These are phyloP conservation scores for Agapornis canus DNA, from an alignment of 2,797 vertebrate species.

Conservation along the genomic window DNA sequence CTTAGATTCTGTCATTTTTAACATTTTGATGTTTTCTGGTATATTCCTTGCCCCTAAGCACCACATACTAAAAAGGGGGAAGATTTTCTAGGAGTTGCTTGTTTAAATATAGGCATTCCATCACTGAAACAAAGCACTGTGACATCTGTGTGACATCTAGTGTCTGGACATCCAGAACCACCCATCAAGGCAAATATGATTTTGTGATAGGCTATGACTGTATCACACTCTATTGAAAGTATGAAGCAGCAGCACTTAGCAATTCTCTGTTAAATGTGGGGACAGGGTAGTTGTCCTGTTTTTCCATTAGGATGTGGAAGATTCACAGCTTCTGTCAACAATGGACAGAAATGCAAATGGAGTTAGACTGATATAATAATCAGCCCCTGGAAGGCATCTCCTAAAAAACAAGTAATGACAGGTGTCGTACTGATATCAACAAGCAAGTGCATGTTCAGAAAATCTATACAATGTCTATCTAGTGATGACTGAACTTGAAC, in stretches of 20 bases:
- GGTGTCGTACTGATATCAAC: conserved; percentile 54
- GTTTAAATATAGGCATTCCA: background rate
- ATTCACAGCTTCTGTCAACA: conserved; percentile 38
- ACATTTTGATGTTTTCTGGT: background rate
- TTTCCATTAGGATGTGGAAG: background rate
- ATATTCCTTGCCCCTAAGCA: background rate
- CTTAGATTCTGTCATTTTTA: background rate
- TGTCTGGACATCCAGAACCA: background rate
- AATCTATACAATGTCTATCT: conserved; percentile 54
- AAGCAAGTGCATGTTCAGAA: background rate
- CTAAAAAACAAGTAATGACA: conserved; percentile 58
- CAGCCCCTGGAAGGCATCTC: conserved; percentile 43
- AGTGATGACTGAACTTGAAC: conserved; percentile 33
- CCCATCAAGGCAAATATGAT: background rate
- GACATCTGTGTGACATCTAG: background rate
- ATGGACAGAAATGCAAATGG: conserved; percentile 5
- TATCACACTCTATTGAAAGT: background rate
- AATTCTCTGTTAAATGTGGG: background rate
- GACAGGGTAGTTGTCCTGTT: background rate
- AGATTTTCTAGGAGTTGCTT: background rate
- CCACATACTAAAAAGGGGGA: background rate
- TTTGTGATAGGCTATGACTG: background rate
- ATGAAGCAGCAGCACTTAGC: background rate
- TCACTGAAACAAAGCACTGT: background rate
- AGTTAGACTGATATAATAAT: conserved; percentile 33